Evolutionary conservation across 2,113 vertebrate species (phyloP).

Genomic region (Condylura cristata): DNA sequence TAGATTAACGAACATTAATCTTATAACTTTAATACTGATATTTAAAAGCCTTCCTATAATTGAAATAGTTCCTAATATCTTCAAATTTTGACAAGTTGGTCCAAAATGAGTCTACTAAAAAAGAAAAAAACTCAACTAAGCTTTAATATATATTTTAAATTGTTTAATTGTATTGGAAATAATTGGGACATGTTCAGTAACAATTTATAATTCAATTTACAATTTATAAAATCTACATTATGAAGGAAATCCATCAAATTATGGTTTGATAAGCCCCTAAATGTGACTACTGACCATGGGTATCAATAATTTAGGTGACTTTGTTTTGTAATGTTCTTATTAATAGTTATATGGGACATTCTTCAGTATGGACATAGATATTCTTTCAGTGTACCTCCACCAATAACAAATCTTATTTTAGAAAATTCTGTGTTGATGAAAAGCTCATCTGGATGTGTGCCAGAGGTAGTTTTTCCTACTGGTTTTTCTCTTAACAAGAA

Average conservation of each 20-base stretch:
- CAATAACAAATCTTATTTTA: background rate
- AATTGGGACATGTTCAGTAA: background rate
- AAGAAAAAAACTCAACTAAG: background rate
- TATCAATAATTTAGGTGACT: background rate
- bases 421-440: background rate
- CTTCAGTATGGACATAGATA: background rate
- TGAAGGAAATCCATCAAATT: slow-evolving; percentile 4
- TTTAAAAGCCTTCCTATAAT: slow-evolving; percentile 37
- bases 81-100: slow-evolving; percentile 18
- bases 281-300: background rate
- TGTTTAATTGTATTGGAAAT: slow-evolving; percentile 20
- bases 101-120: slow-evolving; percentile 17
- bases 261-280: background rate
- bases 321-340: background rate
- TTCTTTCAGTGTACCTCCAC: background rate
- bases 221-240: background rate
- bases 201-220: background rate
- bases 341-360: background rate
- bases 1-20: slow-evolving; percentile 30
- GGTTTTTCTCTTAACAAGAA: background rate
- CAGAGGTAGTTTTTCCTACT: background rate
- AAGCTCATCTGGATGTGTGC: background rate
- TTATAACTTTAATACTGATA: slow-evolving; percentile 6
- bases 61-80: slow-evolving; percentile 31
- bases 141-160: background rate